These are phyloP conservation scores for Sturmia bella DNA, from an alignment of 2,888 invertebrate genomes.

Conservation along the genomic window DNA sequence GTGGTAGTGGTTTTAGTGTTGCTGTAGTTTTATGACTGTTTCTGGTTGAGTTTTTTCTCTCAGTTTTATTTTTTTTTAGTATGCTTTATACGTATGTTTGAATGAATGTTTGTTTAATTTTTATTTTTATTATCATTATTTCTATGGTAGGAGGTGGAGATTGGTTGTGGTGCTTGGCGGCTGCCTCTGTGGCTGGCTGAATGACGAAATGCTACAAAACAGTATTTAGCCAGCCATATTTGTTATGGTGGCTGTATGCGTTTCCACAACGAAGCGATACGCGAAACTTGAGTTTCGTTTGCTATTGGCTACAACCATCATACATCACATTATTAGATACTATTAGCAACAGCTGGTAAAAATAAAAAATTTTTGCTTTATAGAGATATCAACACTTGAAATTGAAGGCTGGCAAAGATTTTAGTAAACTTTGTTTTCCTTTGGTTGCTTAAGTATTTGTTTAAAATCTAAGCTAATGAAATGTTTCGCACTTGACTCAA, in stretches of 20 bases:
- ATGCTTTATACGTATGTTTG: background rate
- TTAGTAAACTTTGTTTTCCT: too few relatives aligned
- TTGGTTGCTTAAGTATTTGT: background rate
- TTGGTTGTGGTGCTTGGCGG: conserved; percentile 52
- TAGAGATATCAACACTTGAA: conserved; percentile 62
- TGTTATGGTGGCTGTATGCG: conserved; percentile 58
- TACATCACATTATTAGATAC: conserved; percentile 32
- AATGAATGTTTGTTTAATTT: background rate
- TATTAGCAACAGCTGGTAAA: conserved; percentile 18
- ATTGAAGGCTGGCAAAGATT: conserved; percentile 48
- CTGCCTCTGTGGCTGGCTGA: conserved; percentile 44
- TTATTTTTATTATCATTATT: conserved; percentile 46
- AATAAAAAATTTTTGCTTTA: conserved; percentile 38
- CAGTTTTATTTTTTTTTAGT: background rate
- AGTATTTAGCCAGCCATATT: conserved; percentile 69
- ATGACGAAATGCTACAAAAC: conserved; percentile 17
- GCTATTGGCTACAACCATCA: conserved; percentile 57
- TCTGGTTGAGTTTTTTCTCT: conserved; percentile 30
- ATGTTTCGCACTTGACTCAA: background rate
- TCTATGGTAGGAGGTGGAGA: conserved; percentile 69
- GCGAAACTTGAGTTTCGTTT: conserved; percentile 48
- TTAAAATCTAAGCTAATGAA: conserved; percentile 11
- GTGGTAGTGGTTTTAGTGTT: conserved; percentile 10
- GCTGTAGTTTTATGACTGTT: conserved; percentile 36
- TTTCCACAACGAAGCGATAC: conserved; percentile 50